Evolutionary conservation across 2,113 vertebrate genomes (phyloP).

Genomic region (Phyllostomus discolor): DNA sequence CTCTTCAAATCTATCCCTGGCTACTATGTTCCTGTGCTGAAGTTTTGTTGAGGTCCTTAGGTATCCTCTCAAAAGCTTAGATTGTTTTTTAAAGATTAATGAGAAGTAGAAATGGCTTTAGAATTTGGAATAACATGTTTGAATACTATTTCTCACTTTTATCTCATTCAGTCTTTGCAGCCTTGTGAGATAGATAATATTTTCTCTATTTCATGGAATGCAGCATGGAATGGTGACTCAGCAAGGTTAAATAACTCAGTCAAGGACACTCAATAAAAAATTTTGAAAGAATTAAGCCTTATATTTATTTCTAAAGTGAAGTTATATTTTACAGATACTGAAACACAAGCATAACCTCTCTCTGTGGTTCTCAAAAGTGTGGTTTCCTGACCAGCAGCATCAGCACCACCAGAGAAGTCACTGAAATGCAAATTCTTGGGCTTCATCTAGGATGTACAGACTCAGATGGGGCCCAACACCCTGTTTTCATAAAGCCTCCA

Average conservation of each 20-base stretch:
- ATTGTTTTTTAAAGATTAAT: background rate
- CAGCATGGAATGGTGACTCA: background rate
- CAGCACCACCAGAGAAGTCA: no score
- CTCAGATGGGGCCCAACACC: background rate
- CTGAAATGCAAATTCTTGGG: background rate
- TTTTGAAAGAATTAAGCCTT: background rate
- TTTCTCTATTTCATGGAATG: background rate
- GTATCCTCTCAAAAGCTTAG: background rate
- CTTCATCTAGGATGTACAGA: no score
- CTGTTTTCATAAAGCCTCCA: background rate
- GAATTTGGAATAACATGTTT: background rate
- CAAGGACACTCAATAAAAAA: background rate
- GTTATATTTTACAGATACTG: background rate
- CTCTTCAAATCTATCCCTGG: background rate
- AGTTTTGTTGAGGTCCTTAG: background rate
- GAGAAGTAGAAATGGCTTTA: background rate
- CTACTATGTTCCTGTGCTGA: background rate
- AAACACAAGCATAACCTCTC: background rate
- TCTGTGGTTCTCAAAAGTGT: background rate
- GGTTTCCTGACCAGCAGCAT: background rate
- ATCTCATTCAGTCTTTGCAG: background rate
- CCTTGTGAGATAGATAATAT: background rate
- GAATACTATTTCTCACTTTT: background rate
- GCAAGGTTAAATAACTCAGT: background rate
- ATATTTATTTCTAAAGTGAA: background rate